These are phyloP conservation scores for Exephanes ischioxanthus DNA, from an alignment of 2,888 invertebrate species.

Conservation along the genomic window DNA sequence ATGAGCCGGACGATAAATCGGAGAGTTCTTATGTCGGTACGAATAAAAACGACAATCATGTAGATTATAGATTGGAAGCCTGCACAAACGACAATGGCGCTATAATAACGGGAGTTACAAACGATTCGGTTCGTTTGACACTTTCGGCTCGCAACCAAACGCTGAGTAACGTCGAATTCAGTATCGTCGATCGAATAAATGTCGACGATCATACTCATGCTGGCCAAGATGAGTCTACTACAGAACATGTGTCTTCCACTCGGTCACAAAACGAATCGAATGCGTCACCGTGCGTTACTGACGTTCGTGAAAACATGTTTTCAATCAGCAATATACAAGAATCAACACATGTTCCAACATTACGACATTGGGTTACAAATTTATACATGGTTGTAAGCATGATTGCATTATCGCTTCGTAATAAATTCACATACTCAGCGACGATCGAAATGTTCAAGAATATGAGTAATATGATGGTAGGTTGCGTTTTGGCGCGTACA, in stretches of 20 bases:
- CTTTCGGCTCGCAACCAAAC: not conserved
- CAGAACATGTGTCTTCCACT: not conserved
- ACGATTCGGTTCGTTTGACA: not conserved
- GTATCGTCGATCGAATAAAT: no score
- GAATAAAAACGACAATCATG: not conserved
- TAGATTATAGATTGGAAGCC: not conserved
- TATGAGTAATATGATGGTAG: not conserved
- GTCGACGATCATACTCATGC: no score
- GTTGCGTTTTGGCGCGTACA: slow-evolving; percentile 1
- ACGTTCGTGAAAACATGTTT: slow-evolving; percentile 6
- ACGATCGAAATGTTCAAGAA: not conserved
- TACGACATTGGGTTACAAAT: not conserved
- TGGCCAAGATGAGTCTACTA: no score
- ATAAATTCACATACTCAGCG: not conserved
- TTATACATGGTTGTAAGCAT: not conserved
- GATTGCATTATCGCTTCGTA: slow-evolving; percentile 1
- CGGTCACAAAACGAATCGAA: slow-evolving; percentile 12
- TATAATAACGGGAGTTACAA: not conserved
- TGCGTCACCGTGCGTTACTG: slow-evolving; percentile 1
- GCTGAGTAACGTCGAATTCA: no score
- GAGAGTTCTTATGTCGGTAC: not conserved
- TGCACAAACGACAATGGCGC: not conserved
- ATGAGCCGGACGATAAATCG: no score
- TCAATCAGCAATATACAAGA: not conserved
- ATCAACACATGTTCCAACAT: not conserved